These are phyloP conservation scores for Chaetorhynchus papuensis DNA, from an alignment of 2,113 vertebrate genomes.

Conservation along the genomic window DNA sequence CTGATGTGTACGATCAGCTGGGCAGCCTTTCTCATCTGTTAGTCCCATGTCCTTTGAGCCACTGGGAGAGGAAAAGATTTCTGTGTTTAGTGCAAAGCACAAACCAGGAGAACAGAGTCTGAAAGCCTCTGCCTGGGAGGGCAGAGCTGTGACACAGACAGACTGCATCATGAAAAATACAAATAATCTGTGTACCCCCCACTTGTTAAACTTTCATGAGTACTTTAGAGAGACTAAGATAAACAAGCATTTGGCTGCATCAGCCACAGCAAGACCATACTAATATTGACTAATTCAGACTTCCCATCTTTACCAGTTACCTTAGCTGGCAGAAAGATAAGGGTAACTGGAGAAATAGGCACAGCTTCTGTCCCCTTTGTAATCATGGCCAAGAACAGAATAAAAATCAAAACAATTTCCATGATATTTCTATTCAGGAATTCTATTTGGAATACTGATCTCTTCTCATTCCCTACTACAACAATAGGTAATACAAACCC, in stretches of 20 bases:
- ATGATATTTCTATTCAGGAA: background rate
- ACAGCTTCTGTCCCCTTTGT: background rate
- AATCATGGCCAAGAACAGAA: background rate
- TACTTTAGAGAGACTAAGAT: background rate
- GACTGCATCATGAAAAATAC: background rate
- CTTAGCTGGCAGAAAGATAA: background rate
- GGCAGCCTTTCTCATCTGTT: background rate
- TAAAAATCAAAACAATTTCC: background rate
- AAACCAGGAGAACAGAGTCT: background rate
- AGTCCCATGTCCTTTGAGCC: rapidly evolving
- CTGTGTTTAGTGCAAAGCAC: background rate
- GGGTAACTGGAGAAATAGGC: background rate
- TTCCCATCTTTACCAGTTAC: background rate
- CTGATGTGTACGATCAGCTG: background rate
- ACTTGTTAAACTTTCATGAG: background rate
- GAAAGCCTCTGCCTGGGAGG: background rate
- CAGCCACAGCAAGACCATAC: background rate
- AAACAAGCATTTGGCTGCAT: background rate
- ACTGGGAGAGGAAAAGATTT: background rate
- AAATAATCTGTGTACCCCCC: background rate
- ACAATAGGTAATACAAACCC: background rate
- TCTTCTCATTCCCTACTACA: background rate
- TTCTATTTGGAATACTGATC: background rate
- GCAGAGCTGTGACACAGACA: background rate
- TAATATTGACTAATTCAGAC: background rate